Evolutionary conservation across 2,888 invertebrate species (phyloP), one percentile per base, ranked within the genome.

Genomic region (Drosophila merina): DNA sequence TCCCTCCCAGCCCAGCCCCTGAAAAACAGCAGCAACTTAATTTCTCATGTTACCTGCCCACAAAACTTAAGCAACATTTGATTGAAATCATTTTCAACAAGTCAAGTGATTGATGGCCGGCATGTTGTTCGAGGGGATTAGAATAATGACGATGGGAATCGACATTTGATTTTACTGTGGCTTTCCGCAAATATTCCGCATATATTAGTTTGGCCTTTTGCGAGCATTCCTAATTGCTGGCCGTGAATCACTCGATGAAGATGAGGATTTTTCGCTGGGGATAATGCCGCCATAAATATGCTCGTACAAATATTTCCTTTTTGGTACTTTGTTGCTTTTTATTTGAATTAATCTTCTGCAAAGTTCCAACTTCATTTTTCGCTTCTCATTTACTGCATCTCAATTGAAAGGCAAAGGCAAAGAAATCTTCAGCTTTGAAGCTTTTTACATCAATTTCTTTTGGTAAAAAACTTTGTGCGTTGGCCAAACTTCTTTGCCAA

Each of bases 381-480:
- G 38, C 42, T 40, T n/a, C 48, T 77, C 64, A 58, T 60, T 72
- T 74, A 38, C 38, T 49, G 76, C 71, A 49, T 67, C 67, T 67
- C 82, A 87, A 70, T 70, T 33, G 54, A 10, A 57, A 49, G 51
- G 31, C 14, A 47, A 47, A 47, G 26, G 54, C 55, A 48, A 25
- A 28, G 28, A 31, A 59, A 58, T 10, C 57, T 68, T 71, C 38
- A 42, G 38, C 57, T 69, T 71, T 40, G 48, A 36, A 59, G 79
- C 77, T 81, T 78, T 85, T 78, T 74, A 76, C 88, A 87, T 71
- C 76, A 85, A 73, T 87, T 87, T 76, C 74, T 74, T 55, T 81
- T 70, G 74, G 50, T 31, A 14, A 62, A 75, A 79, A 86, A 63
- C 47, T 71, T 81, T 55, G 40, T 30, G 40, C 36, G 44, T 44